Conservation (phyloP, 2,797 vertebrate genomes). For the Anisognathus igniventris region DNA sequence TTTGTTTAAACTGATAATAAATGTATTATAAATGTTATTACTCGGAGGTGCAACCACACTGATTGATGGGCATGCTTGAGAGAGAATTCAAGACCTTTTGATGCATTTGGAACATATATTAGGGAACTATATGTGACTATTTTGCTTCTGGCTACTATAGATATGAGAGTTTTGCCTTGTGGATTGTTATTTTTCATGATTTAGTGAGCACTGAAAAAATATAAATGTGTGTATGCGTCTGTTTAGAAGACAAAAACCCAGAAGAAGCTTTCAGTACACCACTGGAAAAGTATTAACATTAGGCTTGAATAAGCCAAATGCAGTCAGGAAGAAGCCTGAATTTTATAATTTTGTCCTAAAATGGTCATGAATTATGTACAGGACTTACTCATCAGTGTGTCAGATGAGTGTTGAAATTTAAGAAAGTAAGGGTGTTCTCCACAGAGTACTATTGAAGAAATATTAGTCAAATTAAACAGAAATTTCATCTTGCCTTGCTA, state of each 20-base stretch:
- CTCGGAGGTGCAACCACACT: neutral
- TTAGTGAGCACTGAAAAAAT: neutral
- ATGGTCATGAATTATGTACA: neutral
- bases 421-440: neutral
- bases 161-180: neutral
- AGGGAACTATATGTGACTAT: neutral
- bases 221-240: fast-evolving
- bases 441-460: neutral
- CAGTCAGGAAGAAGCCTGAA: neutral
- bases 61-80: neutral
- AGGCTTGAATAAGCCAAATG: neutral
- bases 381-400: neutral
- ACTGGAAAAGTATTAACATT: neutral
- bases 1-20: neutral
- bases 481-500: neutral
- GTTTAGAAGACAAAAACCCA: neutral
- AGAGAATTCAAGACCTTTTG: neutral
- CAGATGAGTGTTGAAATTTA: neutral
- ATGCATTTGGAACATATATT: neutral
- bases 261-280: neutral
- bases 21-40: neutral
- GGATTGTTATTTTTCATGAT: neutral
- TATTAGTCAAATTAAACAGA: neutral
- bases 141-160: neutral
- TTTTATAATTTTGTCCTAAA: neutral